These are phyloP conservation scores for Nycteola revayana DNA, from an alignment of 2,888 invertebrate species.

Conservation along the genomic window DNA sequence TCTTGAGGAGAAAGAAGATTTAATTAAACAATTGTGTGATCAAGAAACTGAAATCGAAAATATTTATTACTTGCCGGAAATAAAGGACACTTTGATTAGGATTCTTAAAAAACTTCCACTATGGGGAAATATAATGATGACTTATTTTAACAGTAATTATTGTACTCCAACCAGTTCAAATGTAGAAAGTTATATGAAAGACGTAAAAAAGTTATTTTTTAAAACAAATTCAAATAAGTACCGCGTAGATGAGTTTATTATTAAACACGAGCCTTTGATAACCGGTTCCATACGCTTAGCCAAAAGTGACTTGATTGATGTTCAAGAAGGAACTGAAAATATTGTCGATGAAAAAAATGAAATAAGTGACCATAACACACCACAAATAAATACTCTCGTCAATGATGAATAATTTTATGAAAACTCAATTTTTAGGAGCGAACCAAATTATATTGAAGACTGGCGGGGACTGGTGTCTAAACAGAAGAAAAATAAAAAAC, in stretches of 20 bases:
- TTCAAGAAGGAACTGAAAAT: slow-evolving; percentile 12
- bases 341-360: slow-evolving; percentile 10
- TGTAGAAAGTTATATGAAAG: slow-evolving; percentile 17
- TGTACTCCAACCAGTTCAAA: slow-evolving; percentile 14
- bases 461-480: slow-evolving; percentile 14
- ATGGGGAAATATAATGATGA: slow-evolving; percentile 16
- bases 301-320: slow-evolving; percentile 9
- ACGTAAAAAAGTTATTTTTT: slow-evolving; percentile 16
- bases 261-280: slow-evolving; percentile 15
- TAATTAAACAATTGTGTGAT: slow-evolving; percentile 12
- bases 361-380: slow-evolving; percentile 12
- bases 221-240: slow-evolving; percentile 12
- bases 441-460: slow-evolving; percentile 15
- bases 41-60: slow-evolving; percentile 13
- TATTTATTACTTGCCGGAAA: slow-evolving; percentile 13
- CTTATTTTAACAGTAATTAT: slow-evolving; percentile 13
- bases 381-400: slow-evolving; percentile 11
- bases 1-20: slow-evolving; percentile 12
- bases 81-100: slow-evolving; percentile 11
- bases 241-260: slow-evolving; percentile 16
- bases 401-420: slow-evolving; percentile 12
- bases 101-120: slow-evolving; percentile 14
- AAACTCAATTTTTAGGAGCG: slow-evolving; percentile 13
- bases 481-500: slow-evolving; percentile 14
- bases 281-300: slow-evolving; percentile 13